These are phyloP conservation scores for Dilophus febrilis DNA, from an alignment of 2,888 invertebrate species.

Conservation along the genomic window DNA sequence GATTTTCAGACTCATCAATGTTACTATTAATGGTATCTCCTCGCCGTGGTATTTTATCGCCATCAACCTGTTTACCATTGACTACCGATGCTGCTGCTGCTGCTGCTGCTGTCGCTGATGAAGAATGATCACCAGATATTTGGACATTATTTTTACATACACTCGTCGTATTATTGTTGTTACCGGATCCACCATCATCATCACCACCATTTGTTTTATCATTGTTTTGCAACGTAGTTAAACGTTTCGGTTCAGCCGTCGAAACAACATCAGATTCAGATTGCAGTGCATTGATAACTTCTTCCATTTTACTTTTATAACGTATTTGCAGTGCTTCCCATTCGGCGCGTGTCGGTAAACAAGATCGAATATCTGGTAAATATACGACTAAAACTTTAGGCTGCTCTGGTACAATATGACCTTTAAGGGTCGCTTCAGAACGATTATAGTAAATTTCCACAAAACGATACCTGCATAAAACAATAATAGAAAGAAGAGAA, in stretches of 20 bases:
- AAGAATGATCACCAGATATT: neutral
- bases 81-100: neutral
- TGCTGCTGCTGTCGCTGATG: too few species aligned
- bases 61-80: neutral
- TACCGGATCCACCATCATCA: too few species aligned
- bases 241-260: too few species aligned
- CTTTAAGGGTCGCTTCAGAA: conserved; percentile 67
- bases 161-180: neutral
- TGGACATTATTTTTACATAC: neutral
- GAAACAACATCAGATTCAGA: neutral
- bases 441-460: conserved; percentile 98
- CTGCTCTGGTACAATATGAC: conserved; percentile 59
- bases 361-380: conserved; percentile 95
- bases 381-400: conserved; percentile 96
- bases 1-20: too few species aligned
- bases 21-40: neutral
- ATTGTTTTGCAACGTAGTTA: too few species aligned
- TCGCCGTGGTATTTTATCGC: neutral
- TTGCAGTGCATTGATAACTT: neutral
- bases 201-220: too few species aligned
- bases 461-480: conserved; percentile 81
- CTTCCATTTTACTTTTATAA: conserved; percentile 43
- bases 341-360: conserved; percentile 77
- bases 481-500: too few species aligned
- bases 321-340: conserved; percentile 67